Evolutionary conservation across 2,113 vertebrate species (phyloP), one percentile per base, ranked within the genome.

Genomic region (Tiliqua scincoides): DNA sequence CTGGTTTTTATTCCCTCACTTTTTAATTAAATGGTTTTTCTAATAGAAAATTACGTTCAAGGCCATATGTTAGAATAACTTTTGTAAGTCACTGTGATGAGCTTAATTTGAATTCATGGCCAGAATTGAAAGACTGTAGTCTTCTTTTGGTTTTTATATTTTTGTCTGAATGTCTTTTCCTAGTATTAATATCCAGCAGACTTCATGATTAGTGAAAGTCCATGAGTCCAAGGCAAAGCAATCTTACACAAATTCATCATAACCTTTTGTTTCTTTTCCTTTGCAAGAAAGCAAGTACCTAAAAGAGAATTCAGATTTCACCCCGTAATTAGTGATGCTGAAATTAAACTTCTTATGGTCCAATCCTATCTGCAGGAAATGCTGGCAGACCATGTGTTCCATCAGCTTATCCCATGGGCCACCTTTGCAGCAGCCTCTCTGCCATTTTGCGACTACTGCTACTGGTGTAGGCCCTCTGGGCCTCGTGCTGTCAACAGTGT

Each of bases 291-390:
- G 30, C 20, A 74, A 0, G 37, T 37, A 15, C 43, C 0, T 25
- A 15, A 6, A 14, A 68, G 72, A 67, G 1, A 79, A 84, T 4
- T 7, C 59, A 74, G 20, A 84, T 85, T 84, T 86, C 71, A 23
- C 40, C 43, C 78, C n/a, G 78, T 88, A 91, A 90, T 85, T 86
- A 87, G 74, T 79, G 52, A 68, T 43, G 12, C 68, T 84, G 77
- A 59, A 85, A 76, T 37, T 30, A 48, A 89, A 72, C 57, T 80
- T 90, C 0, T 8, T 62, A n/a, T n/a, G n/a, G n/a, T n/a, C n/a
- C n/a, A n/a, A n/a, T n/a, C n/a, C n/a, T n/a, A n/a, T n/a, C n/a
- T n/a, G n/a, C n/a, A n/a, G n/a, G n/a, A n/a, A n/a, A n/a, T n/a
- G n/a, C n/a, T n/a, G n/a, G n/a, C n/a, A n/a, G n/a, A n/a, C n/a